Evolutionary conservation across 2,113 vertebrate genomes (phyloP), one percentile per base, ranked within the genome.

Genomic region (Calyptomena viridis): DNA sequence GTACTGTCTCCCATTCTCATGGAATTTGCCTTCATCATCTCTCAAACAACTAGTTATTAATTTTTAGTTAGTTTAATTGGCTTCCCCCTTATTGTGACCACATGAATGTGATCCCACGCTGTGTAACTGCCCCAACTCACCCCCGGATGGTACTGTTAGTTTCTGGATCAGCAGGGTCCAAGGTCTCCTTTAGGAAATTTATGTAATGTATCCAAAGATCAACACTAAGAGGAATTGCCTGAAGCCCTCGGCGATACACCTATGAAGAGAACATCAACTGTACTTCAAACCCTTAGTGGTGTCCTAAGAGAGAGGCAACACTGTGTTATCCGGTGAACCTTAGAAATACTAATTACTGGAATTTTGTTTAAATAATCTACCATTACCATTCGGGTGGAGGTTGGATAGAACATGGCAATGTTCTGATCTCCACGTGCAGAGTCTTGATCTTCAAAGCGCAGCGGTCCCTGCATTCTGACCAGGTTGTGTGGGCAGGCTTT

Each of bases 141-240:
- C 99, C 99, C 98, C 99, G 94, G 90, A 99, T 98, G 56, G 98
- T 99, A 60, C 95, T 98, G 85, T 98, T 98, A 3, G 99, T 99
- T 85, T 99, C 99, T 12, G 98, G 98, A 67, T 99, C 98, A 67
- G 62, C 97, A 60, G 97, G 97, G 95, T 99, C 99, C 75, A 99
- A 97, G 33, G 99, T 99, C 87, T 99, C 99, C 97, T 99, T 99
- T 93, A 99, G 97, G 98, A 98, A 99, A 96, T 99, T 98, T 97
- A 99, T 98, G 97, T 99, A 99, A 97, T 99, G 99, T 95, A 99
- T 98, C 99, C 99, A 99, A 84, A 99, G 98, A 95, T 99, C 99
- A 95, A 99, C 99, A 91, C 99, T 99, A 95, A 99, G 99, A 87
- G 99, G 99, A 96, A 99, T 99, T 93, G 99, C 99, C 97, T 99